Evolutionary conservation across 1,140 invertebrate genomes (phyloP).

Genomic region (Polyergus mexicanus): DNA sequence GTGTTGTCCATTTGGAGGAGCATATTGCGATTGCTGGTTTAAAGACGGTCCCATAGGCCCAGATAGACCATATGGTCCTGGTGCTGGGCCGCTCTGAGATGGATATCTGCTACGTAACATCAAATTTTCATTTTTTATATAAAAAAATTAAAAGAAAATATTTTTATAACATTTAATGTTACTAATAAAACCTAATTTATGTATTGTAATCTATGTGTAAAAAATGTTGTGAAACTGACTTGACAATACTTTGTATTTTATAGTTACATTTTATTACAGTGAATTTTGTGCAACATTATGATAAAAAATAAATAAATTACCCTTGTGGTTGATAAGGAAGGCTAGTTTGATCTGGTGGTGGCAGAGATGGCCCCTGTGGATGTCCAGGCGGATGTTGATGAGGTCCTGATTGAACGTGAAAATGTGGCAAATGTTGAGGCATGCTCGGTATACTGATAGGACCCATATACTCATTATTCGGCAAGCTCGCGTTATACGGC

Average conservation of each 20-base stretch:
- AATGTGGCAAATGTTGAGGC: constrained; percentile 77
- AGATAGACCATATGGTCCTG: constrained; percentile 73
- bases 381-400: constrained; percentile 76
- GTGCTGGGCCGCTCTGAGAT: constrained; percentile 71
- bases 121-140: constrained; percentile 47
- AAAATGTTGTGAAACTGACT: neutral
- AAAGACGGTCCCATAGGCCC: constrained; percentile 72
- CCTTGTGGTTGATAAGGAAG: constrained; percentile 82
- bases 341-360: constrained; percentile 79
- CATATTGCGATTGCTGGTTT: constrained; percentile 79
- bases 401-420: constrained; percentile 79
- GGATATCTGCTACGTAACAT: constrained; percentile 76
- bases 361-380: constrained; percentile 71
- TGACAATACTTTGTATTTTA: neutral
- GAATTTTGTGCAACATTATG: neutral
- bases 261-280: neutral
- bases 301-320: constrained; percentile 67
- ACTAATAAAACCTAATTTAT: neutral
- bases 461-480: constrained; percentile 77
- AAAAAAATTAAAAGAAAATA: neutral
- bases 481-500: constrained; percentile 77
- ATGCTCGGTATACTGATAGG: constrained; percentile 77
- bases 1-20: constrained; percentile 80
- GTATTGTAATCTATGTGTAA: neutral
- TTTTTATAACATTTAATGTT: neutral